phyloP scores from a whole-genome alignment of 2,797 vertebrate species.

The Argya squamiceps region DNA sequence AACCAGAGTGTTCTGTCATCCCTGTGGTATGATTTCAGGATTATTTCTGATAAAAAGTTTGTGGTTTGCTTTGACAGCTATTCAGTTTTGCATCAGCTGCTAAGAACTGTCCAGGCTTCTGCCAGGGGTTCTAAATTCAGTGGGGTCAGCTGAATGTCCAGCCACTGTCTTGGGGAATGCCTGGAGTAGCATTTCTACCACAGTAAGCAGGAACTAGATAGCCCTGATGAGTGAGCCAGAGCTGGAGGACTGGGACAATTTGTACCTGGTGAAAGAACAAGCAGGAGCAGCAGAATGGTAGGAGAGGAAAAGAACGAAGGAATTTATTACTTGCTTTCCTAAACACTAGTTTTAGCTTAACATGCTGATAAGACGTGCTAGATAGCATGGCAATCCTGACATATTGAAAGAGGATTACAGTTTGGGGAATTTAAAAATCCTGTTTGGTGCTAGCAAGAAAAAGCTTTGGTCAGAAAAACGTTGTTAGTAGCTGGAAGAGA shows the following conservation, averaged over 20 bases:
- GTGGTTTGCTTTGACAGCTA: not conserved
- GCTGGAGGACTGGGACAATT: not conserved
- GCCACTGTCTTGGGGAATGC: not conserved
- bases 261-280: not conserved
- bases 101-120: not conserved
- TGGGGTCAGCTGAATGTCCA: fast-evolving
- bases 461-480: not conserved
- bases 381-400: not conserved
- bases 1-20: not conserved
- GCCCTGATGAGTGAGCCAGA: not conserved
- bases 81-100: not conserved
- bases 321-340: not conserved
- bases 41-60: not conserved
- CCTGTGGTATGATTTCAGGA: not conserved
- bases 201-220: not conserved
- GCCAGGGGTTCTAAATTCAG: not conserved
- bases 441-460: not conserved
- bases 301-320: not conserved
- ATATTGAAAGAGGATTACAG: not conserved
- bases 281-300: not conserved
- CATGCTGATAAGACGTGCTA: not conserved
- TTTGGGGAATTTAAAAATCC: not conserved
- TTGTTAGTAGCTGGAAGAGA: not conserved
- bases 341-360: not conserved
- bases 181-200: not conserved